phyloP scores from a whole-genome alignment of 23 tunicate genomes.

The Trididemnum nubilum region DNA sequence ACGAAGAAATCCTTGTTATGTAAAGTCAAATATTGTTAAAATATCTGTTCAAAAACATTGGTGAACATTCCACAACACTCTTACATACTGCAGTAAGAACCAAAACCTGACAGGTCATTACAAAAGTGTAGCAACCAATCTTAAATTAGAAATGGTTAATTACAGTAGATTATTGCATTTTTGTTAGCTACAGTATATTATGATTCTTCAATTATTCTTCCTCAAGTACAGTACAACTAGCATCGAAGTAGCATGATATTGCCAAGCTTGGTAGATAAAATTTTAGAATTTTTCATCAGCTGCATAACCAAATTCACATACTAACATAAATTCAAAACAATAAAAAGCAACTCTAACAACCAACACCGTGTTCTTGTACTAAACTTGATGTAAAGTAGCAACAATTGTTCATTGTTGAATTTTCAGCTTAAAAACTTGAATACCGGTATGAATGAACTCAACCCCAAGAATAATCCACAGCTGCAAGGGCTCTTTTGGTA shows the following conservation, averaged over 20 bases:
- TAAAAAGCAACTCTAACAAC: not conserved
- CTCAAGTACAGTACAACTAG: not conserved
- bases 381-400: not conserved
- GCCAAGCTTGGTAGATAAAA: not conserved
- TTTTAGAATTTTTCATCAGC: too few species aligned
- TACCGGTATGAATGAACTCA: slow-evolving; percentile 10
- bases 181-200: not conserved
- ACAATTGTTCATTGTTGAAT: not conserved
- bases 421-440: not conserved
- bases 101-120: not conserved
- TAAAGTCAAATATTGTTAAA: not conserved
- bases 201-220: not conserved
- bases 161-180: not conserved
- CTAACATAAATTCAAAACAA: not conserved
- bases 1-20: not conserved
- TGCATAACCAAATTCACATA: too few species aligned
- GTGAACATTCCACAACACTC: not conserved
- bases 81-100: not conserved
- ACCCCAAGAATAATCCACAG: not conserved
- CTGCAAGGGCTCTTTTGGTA: slow-evolving; percentile 3
- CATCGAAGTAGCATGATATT: not conserved
- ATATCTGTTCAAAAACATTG: not conserved
- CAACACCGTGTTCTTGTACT: not conserved
- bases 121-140: not conserved
- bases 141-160: not conserved